Percentiles rank a stretch among this genome's conserved stretches.
These are phyloP conservation scores for Dipodomys ordii DNA, from an alignment of 2,113 vertebrate genomes.

Conservation along the genomic window DNA sequence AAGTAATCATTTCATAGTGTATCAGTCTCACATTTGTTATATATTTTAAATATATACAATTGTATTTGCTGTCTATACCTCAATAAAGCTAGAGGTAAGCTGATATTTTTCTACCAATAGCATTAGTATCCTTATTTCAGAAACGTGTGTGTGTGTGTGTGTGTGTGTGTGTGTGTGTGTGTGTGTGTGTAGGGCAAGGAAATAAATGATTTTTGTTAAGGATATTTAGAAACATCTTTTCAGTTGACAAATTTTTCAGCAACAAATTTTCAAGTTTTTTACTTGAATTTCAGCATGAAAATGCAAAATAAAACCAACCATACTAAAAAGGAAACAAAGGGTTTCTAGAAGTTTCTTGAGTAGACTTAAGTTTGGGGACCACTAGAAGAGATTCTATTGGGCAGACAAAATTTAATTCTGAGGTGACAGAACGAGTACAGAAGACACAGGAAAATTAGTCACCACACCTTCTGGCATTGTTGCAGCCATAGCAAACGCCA, in stretches of 20 bases:
- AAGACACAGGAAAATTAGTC: neutral
- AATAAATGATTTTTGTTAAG: neutral
- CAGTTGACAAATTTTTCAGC: too few species aligned
- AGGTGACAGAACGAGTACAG: neutral
- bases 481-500: neutral
- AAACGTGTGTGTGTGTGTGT: neutral
- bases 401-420: neutral
- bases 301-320: neutral
- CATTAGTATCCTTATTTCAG: neutral
- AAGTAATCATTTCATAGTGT: neutral
- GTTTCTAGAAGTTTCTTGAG: neutral
- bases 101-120: neutral
- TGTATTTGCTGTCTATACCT: neutral
- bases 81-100: neutral
- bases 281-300: neutral
- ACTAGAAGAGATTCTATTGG: neutral
- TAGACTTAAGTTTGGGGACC: neutral
- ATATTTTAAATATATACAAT: neutral
- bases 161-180: neutral
- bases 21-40: neutral
- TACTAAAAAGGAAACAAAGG: neutral
- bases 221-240: neutral
- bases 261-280: too few species aligned
- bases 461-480: neutral
- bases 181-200: neutral